phyloP scores from a whole-genome alignment of 1,140 invertebrate species.

The Muscidifurax raptorellus region DNA sequence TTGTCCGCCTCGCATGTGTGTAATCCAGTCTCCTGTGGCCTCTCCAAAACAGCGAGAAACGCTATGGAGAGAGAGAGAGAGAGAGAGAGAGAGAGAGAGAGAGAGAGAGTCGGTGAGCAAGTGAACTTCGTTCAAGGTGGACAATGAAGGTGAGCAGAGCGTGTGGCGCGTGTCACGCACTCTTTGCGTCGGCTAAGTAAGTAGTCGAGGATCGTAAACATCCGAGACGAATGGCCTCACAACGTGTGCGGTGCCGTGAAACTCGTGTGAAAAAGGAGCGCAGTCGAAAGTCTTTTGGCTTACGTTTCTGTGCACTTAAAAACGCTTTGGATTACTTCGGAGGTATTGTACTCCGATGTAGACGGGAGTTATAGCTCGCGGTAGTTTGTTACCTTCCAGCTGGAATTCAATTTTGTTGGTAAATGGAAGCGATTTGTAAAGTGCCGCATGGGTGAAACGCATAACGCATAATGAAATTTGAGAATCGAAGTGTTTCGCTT shows the following conservation, averaged over 20 bases:
- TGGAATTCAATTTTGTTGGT: too few relatives aligned
- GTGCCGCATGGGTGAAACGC: too few relatives aligned
- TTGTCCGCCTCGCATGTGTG: neutral
- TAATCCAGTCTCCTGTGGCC: neutral
- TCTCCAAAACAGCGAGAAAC: neutral
- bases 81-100: neutral
- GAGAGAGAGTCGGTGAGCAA: neutral
- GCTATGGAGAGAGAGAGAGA: neutral
- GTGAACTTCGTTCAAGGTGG: constrained; percentile 22
- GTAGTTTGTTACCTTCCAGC: too few relatives aligned
- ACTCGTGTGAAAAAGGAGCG: neutral
- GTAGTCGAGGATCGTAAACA: constrained; percentile 21
- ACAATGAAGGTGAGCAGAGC: constrained; percentile 4
- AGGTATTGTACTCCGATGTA: neutral
- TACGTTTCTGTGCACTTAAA: neutral
- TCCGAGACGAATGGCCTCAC: constrained; percentile 12
- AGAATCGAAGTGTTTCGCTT: too few relatives aligned
- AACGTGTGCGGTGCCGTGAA: neutral
- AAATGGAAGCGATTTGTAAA: too few relatives aligned
- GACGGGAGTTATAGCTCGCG: too few relatives aligned
- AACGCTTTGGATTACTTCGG: neutral
- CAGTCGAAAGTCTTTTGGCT: constrained; percentile 11
- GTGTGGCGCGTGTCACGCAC: constrained; percentile 23
- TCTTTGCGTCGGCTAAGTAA: constrained; percentile 15
- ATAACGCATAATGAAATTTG: too few relatives aligned